These are phyloP conservation scores for Anodontia alba DNA, from an alignment of 2,888 invertebrate species.

Conservation along the genomic window DNA sequence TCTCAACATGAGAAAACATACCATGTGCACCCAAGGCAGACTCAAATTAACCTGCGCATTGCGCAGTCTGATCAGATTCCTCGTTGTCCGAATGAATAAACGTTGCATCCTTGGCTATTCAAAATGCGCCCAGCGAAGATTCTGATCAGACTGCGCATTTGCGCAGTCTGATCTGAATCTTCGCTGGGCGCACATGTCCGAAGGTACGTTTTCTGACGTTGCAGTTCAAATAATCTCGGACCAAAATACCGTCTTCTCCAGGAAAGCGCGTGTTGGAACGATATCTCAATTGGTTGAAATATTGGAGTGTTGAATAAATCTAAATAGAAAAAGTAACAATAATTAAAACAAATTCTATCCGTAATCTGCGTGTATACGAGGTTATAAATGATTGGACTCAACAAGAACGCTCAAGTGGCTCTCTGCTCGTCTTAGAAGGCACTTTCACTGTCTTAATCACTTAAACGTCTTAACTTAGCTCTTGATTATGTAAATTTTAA, in stretches of 20 bases:
- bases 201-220: no score
- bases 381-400: not conserved
- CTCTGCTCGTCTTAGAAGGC: not conserved
- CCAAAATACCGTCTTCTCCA: constrained; percentile 53
- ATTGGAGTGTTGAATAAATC: constrained; percentile 59
- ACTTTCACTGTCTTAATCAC: not conserved
- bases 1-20: no score
- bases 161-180: no score
- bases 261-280: constrained; percentile 32
- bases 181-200: no score
- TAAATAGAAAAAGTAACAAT: constrained; percentile 67
- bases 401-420: not conserved
- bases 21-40: no score
- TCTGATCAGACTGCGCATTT: no score
- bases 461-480: not conserved
- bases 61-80: no score
- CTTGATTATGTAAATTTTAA: not conserved
- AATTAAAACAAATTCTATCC: constrained; percentile 50
- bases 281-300: constrained; percentile 50
- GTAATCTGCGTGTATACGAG: constrained; percentile 53
- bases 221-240: constrained; percentile 34
- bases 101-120: no score
- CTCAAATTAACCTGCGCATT: no score
- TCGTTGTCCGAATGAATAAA: no score
- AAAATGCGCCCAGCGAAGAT: no score